These are phyloP conservation scores for Gallinago nigripennis DNA, from an alignment of 2,797 vertebrate genomes.

Conservation along the genomic window DNA sequence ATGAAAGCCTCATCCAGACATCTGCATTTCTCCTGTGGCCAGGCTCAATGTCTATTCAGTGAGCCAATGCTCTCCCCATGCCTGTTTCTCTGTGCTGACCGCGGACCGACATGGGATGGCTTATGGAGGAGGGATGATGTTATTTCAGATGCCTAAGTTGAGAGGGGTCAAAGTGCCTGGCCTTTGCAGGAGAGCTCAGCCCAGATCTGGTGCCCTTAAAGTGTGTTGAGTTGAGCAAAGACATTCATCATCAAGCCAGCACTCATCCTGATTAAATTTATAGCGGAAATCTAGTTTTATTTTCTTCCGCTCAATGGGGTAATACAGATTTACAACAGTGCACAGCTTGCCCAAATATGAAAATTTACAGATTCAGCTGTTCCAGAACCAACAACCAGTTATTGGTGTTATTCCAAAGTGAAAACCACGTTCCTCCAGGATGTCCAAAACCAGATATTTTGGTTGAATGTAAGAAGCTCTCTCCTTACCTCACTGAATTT, in stretches of 20 bases:
- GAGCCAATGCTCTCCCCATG: fast-evolving
- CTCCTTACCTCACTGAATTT: not conserved
- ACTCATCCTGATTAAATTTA: not conserved
- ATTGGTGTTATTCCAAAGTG: not conserved
- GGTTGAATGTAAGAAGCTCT: not conserved
- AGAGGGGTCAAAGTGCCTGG: not conserved
- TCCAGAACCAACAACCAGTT: not conserved
- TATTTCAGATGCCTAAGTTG: not conserved
- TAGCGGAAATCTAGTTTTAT: not conserved
- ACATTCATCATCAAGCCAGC: not conserved
- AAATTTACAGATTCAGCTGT: not conserved
- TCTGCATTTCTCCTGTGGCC: not conserved
- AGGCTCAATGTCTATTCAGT: not conserved
- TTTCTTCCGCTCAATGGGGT: not conserved
- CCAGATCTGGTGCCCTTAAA: not conserved
- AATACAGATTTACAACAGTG: not conserved
- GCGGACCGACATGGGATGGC: not conserved
- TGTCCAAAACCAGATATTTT: not conserved
- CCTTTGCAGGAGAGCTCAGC: not conserved
- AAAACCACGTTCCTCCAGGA: not conserved
- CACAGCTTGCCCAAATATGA: not conserved
- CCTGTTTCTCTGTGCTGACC: not conserved
- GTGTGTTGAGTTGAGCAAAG: not conserved
- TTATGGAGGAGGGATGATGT: not conserved
- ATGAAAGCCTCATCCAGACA: not conserved